phyloP scores from a whole-genome alignment of 2,113 vertebrate genomes.

The Parotia lawesii region DNA sequence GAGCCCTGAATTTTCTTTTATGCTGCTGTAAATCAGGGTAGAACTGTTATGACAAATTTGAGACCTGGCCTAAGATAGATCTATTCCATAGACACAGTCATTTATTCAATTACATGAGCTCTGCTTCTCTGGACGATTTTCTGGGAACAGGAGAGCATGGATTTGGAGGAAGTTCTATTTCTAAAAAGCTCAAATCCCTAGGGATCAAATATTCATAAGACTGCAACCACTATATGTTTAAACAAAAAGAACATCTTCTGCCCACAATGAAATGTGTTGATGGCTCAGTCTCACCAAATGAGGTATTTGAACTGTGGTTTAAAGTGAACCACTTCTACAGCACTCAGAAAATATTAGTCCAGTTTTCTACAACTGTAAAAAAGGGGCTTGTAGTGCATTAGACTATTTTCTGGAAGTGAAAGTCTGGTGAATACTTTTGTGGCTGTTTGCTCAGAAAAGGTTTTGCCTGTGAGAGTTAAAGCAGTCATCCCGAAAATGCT shows the following conservation, averaged over 20 bases:
- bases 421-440: not conserved
- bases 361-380: not conserved
- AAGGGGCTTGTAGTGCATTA: not conserved
- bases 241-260: constrained; percentile 6
- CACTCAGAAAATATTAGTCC: not conserved
- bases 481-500: not conserved
- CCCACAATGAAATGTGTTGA: not conserved
- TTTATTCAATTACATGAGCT: constrained; percentile 29
- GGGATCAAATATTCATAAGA: constrained; percentile 18
- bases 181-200: constrained; percentile 30
- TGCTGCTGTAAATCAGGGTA: not conserved
- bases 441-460: not conserved
- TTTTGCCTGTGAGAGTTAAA: not conserved
- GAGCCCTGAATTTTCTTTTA: not conserved
- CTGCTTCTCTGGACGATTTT: constrained; percentile 34
- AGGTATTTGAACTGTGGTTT: not conserved
- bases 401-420: constrained; percentile 6
- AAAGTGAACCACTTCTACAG: not conserved
- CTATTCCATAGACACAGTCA: not conserved
- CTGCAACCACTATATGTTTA: not conserved
- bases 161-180: constrained; percentile 31
- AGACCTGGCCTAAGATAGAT: constrained; percentile 4
- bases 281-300: not conserved
- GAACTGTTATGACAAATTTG: constrained; percentile 17
- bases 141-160: constrained; percentile 10